These are phyloP conservation scores for Pontoporia blainvillei DNA, from an alignment of 2,113 vertebrate species.

Conservation along the genomic window DNA sequence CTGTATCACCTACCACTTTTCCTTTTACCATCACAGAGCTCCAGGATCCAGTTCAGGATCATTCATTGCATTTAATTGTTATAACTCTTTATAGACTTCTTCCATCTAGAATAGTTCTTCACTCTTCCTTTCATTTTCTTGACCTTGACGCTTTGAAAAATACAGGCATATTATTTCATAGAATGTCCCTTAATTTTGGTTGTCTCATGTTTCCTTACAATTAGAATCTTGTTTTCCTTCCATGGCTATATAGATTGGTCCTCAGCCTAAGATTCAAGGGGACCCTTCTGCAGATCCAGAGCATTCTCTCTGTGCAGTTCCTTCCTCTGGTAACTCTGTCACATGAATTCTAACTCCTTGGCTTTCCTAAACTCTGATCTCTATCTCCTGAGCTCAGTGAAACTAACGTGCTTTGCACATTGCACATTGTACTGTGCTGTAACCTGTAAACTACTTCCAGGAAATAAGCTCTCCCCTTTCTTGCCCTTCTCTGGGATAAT, in stretches of 20 bases:
- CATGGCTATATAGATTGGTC: neutral
- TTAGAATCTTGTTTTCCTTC: neutral
- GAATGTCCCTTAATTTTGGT: neutral
- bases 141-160: neutral
- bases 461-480: neutral
- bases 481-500: neutral
- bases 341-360: neutral
- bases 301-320: neutral
- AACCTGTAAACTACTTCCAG: neutral
- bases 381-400: neutral
- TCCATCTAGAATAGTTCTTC: neutral
- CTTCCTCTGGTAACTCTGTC: neutral
- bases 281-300: neutral
- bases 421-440: neutral
- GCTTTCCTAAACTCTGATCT: neutral
- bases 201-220: neutral
- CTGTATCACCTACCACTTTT: neutral
- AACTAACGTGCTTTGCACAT: accelerated
- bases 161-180: neutral
- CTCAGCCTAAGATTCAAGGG: neutral
- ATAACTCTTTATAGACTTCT: neutral
- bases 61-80: neutral
- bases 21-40: neutral
- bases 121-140: neutral
- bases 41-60: neutral